These are phyloP conservation scores for Hycleus phaleratus DNA, from an alignment of 1,140 invertebrate species.

Conservation along the genomic window DNA sequence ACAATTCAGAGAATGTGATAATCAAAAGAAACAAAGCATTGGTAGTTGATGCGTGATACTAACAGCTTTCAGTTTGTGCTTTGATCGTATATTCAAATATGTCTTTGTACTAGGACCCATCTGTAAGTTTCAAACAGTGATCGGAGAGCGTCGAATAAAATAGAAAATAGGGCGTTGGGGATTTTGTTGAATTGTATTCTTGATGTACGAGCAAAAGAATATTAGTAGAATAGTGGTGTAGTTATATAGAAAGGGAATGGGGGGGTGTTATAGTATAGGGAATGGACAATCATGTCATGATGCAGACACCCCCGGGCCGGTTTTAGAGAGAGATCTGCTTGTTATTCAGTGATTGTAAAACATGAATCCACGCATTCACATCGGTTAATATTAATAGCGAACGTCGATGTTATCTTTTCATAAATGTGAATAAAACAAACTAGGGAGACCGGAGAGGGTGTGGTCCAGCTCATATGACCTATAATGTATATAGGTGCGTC, in stretches of 20 bases:
- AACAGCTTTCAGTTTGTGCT: conserved; percentile 14
- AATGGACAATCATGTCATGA: no score
- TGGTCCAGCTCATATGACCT: conserved; percentile 1
- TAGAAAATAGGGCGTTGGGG: conserved; percentile 9
- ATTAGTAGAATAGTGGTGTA: neutral
- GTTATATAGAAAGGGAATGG: conserved; percentile 2
- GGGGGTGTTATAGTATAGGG: neutral
- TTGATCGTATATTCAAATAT: conserved; percentile 30
- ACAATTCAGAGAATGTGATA: conserved; percentile 28
- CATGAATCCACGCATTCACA: conserved; percentile 5
- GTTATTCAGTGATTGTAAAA: conserved; percentile 14
- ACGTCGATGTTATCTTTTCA: conserved; percentile 11
- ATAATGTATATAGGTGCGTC: conserved; percentile 9
- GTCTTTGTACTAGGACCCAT: conserved; percentile 24
- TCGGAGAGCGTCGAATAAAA: conserved; percentile 9
- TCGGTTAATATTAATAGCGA: conserved; percentile 11
- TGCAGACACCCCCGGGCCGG: no score
- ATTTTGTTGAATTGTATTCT: conserved; percentile 8
- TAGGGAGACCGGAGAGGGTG: conserved; percentile 5
- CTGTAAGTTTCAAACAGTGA: conserved; percentile 20
- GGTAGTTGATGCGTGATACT: conserved; percentile 23
- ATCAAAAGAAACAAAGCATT: conserved; percentile 32
- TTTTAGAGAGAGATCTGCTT: neutral
- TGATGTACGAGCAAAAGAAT: conserved; percentile 1
- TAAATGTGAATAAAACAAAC: conserved; percentile 16